Evolutionary conservation across 2,888 invertebrate genomes (phyloP).

Genomic region (Apodemia hepburni): DNA sequence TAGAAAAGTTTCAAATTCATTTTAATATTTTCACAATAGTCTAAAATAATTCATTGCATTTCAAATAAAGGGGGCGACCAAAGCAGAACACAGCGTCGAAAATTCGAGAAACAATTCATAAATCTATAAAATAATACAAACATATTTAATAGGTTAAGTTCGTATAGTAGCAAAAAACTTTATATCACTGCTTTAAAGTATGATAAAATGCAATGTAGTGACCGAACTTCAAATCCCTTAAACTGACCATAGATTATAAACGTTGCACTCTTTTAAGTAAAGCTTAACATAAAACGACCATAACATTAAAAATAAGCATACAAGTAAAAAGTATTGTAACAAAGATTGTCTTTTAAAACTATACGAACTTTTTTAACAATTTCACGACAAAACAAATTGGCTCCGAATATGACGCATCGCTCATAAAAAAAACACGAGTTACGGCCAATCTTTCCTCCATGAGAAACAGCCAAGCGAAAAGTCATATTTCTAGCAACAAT

Average conservation of each 20-base stretch:
- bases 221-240: too few relatives aligned
- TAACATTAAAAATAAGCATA: background rate
- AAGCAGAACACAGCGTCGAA: conserved; percentile 34
- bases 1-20: conserved; percentile 74
- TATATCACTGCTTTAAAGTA: background rate
- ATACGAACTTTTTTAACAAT: conserved; percentile 11
- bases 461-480: conserved; percentile 24
- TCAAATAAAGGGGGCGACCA: conserved; percentile 57
- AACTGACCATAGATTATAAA: too few relatives aligned
- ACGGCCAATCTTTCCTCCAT: conserved; percentile 15
- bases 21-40: conserved; percentile 75
- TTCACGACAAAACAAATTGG: conserved; percentile 20
- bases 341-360: background rate
- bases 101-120: conserved; percentile 29
- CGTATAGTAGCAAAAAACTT: background rate
- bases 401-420: conserved; percentile 27
- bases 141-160: conserved; percentile 2
- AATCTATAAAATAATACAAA: conserved; percentile 22
- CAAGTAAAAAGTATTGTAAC: background rate
- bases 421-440: conserved; percentile 16
- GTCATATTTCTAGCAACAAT: conserved; percentile 28
- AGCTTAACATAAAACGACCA: background rate
- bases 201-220: background rate
- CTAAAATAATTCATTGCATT: conserved; percentile 60
- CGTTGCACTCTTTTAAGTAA: too few relatives aligned